phyloP scores from a whole-genome alignment of 2,888 invertebrate species.

The Strigamia transsilvanica region DNA sequence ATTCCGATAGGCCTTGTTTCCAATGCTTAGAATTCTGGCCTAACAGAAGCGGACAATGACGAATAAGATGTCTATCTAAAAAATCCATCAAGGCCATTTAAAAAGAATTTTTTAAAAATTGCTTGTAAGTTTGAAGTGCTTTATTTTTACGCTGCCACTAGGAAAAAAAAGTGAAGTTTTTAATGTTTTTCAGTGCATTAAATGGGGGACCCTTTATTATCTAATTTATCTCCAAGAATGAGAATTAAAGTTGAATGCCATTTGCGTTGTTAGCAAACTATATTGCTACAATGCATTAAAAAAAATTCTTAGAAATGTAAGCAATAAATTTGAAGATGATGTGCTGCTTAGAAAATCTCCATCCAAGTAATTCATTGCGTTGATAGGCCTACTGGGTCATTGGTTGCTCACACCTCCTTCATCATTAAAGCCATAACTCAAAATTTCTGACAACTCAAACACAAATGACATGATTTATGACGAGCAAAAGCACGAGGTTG shows the following conservation, averaged over 20 bases:
- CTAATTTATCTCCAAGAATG: not conserved
- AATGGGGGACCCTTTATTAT: not conserved
- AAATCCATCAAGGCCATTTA: not conserved
- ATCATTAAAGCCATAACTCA: constrained; percentile 40
- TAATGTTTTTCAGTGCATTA: not conserved
- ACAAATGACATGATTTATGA: constrained; percentile 43
- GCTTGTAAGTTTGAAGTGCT: not conserved
- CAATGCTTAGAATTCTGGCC: constrained; percentile 31
- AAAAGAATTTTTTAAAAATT: not conserved
- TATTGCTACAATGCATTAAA: not conserved
- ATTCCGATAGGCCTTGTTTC: constrained; percentile 38
- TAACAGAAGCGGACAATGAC: constrained; percentile 3
- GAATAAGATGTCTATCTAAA: constrained; percentile 29
- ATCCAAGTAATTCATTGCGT: constrained; percentile 39
- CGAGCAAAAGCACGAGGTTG: constrained; percentile 34
- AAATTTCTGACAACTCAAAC: constrained; percentile 40
- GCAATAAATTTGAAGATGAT: constrained; percentile 39
- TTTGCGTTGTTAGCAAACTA: not conserved
- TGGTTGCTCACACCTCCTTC: constrained; percentile 38
- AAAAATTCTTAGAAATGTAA: constrained; percentile 26
- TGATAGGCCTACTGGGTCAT: constrained; percentile 41
- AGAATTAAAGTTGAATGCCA: not conserved
- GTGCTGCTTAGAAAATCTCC: constrained; percentile 36
- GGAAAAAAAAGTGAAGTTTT: not conserved
- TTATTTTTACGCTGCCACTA: not conserved